Evolutionary conservation across 2,797 vertebrate species (phyloP).

Genomic region (Urocyon cinereoargenteus): DNA sequence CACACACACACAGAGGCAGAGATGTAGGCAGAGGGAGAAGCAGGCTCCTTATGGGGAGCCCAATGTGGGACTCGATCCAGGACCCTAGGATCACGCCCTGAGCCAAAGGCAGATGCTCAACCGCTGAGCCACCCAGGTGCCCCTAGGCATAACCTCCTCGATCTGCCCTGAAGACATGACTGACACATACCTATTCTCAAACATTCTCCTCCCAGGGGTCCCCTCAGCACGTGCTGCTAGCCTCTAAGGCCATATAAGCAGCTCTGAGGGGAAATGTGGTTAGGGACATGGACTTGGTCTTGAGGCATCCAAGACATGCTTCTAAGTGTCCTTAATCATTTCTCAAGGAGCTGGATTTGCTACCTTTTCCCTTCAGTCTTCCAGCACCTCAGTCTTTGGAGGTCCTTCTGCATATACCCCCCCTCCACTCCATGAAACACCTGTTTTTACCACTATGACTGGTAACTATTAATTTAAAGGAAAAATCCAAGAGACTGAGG

Average conservation of each 20-base stretch:
- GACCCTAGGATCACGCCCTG: no score
- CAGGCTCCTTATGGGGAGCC: no score
- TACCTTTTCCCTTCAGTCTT: not conserved
- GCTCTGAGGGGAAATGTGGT: not conserved
- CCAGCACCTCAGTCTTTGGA: not conserved
- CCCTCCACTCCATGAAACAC: not conserved
- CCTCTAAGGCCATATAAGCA: not conserved
- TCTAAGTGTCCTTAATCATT: not conserved
- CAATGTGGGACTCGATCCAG: no score
- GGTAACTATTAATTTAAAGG: constrained; percentile 3
- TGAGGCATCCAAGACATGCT: not conserved
- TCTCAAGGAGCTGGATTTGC: not conserved
- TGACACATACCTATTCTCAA: not conserved
- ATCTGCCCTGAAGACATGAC: not conserved
- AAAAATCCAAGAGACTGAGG: not conserved
- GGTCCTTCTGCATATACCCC: not conserved
- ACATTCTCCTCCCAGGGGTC: not conserved
- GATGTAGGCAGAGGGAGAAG: no score
- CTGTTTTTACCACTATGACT: not conserved
- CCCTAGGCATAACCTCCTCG: not conserved
- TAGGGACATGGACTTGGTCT: not conserved
- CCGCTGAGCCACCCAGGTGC: no score
- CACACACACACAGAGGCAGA: no score
- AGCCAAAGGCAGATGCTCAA: no score
- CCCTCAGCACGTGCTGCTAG: not conserved